Base-by-base conservation (phyloP, 1,140 invertebrate species). In the Daktulosphaira vitifoliae region DNA sequence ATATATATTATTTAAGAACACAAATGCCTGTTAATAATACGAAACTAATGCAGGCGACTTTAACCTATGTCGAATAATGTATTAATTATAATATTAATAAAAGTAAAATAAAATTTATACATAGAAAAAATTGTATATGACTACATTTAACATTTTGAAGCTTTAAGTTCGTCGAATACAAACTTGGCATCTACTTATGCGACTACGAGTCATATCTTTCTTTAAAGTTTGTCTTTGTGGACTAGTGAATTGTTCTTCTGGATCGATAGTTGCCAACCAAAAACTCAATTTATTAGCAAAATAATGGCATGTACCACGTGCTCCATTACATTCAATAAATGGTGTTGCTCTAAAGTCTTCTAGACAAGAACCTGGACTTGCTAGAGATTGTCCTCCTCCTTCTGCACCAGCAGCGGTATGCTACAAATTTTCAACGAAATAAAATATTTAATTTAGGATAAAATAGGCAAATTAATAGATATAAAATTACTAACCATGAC, bases 251-350 rank as follows among this genome's bases (percentile, higher is more conserved):
- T 94, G 89, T 68, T 92, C 81, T 62, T 80, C 74, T 42, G 87
- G 82, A 70, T 97, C 93, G 69, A 99, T 89, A 1, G 91, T 96
- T 23, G 93, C 89, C 72, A 99, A 79, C 96, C 96, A 99, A 81
- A 98, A 99, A 76, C 92, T 96, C 73, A 94, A 89, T 79, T 95
- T 92, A 73, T 98, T 98, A 50, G 94, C 86, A 75, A 93, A 99
- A 76, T 96, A 96, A 73, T 96, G 90, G 76, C 96, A 99, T 44
- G 86, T 89, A 68, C 91, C 96, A 73, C 88, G 84, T 67, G 83
- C 86, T 44, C 92, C 92, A 74, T 92, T 94, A 74, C 94, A 97
- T 76, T 97, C 94, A 69, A 96, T 93, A 74, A 95, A 92, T 2
- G 92, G 92, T 52, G 86, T 82, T 0, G 85, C 77, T 13, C 92